Percentiles rank a stretch among this genome's conserved stretches.
These are phyloP conservation scores for Griposia aprilina DNA, from an alignment of 2,888 invertebrate genomes.

Conservation along the genomic window DNA sequence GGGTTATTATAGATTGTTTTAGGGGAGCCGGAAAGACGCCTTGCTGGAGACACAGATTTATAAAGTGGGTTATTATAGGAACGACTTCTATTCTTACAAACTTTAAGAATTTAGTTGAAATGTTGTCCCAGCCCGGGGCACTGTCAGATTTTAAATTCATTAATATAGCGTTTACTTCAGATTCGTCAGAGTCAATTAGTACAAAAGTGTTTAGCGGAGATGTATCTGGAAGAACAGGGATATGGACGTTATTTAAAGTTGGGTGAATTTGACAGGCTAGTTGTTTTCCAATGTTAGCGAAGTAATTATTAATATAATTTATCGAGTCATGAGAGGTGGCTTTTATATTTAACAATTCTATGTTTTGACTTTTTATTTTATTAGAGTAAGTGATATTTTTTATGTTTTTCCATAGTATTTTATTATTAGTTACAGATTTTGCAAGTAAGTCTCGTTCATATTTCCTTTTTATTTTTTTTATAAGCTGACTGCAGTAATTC, in stretches of 20 bases:
- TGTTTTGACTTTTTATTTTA: no score
- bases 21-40: no score
- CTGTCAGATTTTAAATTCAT: not conserved
- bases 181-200: no score
- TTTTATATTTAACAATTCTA: no score
- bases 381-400: slow-evolving; percentile 1
- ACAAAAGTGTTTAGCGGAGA: no score
- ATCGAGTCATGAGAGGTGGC: no score
- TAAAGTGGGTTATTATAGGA: not conserved
- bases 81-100: not conserved
- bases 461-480: slow-evolving; percentile 3
- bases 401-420: slow-evolving; percentile 3
- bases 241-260: no score
- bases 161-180: not conserved
- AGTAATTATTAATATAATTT: no score
- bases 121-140: not conserved
- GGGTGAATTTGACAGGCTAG: no score
- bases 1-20: no score
- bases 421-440: not conserved
- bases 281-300: no score
- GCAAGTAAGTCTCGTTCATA: slow-evolving; percentile 4
- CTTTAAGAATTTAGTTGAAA: not conserved
- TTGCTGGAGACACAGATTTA: not conserved
- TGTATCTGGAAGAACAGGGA: no score
- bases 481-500: not conserved